Base-by-base conservation (phyloP, 2,797 vertebrate species). In the Poecile montanus region DNA sequence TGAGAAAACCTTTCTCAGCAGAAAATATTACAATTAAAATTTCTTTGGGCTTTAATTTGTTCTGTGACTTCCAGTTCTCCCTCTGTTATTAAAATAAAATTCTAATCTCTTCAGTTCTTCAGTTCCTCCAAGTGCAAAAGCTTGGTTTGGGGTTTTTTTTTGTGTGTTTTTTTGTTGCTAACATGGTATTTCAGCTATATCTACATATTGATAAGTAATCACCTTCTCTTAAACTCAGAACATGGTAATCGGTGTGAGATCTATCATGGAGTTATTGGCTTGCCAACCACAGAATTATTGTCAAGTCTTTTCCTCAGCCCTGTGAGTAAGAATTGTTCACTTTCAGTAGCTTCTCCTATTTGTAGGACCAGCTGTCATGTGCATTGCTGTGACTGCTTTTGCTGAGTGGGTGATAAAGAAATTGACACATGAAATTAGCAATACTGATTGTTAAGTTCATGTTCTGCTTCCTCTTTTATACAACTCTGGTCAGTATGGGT, bases 81-180 rank as follows among this genome's bases (percentile, higher is more conserved):
- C 19, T 50, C 8, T 86, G 7, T 72, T 51, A 44, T 75, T 72
- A 77, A 83, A 94, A 57, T 1, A 54, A 68, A 83, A 78, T 27
- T 27, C 19, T 48, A 17, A 40, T 66, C 6, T 86, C 50, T 78
- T 71, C 32, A 60, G 13, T 78, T 84, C 21, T 71, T 66, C 72
- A 19, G 27, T 50, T 89, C 5, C 42, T 71, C 30, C n/a, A 61
- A 66, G n/a, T 54, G 21, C 22, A 70, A 62, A 79, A 85, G 1
- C 13, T 62, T 65, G n/a, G 3, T 9, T 47, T 32, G 26, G 38
- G 11, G 0, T 4, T 22, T 66, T 7, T 5, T 5, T 7, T 9
- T 38, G 18, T 34, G 10, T 16, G 34, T 34, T 34, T 40, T 70
- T 45, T 62, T 23, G 27, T 45, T 70, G 26, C 5, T 67, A 67